Conservation (phyloP, 2,888 invertebrate species). For the Heliconius aoede region DNA sequence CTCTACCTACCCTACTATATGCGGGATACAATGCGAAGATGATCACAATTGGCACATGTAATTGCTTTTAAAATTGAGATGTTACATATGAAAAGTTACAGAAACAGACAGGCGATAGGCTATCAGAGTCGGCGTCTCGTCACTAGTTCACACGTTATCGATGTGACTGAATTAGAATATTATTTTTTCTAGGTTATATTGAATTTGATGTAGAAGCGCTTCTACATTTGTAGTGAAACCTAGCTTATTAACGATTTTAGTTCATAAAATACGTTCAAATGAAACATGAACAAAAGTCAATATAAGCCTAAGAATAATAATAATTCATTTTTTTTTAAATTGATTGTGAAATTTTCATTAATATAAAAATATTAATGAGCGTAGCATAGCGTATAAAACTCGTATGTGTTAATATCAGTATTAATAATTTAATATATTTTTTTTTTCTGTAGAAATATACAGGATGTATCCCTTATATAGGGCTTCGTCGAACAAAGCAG, state of each 20-base stretch:
- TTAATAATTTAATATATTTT: background rate
- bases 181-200: conserved; percentile 23
- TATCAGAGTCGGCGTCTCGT: conserved; percentile 40
- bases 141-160: conserved; percentile 35
- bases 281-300: no score
- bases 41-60: conserved; percentile 38
- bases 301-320: no score
- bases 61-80: conserved; percentile 44
- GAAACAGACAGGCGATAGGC: conserved; percentile 35
- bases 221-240: background rate
- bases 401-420: no score
- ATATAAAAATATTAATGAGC: no score
- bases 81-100: conserved; percentile 35
- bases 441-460: conserved; percentile 3
- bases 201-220: background rate
- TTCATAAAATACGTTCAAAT: no score
- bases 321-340: no score
- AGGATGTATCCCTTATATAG: conserved; percentile 26
- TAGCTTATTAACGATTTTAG: background rate
- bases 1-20: no score
- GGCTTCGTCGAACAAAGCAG: conserved; percentile 35
- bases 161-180: conserved; percentile 29
- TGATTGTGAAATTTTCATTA: no score
- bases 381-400: no score
- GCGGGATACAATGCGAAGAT: no score